Percentiles rank a stretch among this genome's conserved stretches.
These are phyloP conservation scores for Flabesymbios commensalis DNA, from an alignment of 2,888 invertebrate species.

Conservation along the genomic window DNA sequence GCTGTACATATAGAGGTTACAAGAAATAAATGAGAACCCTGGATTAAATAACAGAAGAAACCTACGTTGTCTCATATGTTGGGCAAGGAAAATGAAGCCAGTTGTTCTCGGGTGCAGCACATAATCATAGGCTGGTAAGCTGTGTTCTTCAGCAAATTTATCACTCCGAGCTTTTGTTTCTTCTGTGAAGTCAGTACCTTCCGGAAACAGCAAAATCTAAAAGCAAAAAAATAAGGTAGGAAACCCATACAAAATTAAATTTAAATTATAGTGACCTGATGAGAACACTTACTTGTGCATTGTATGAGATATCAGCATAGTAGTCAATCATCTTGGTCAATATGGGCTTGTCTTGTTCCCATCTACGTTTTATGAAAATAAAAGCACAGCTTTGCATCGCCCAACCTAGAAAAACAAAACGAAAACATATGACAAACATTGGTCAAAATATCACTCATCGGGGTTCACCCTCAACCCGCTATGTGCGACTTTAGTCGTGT, in stretches of 20 bases:
- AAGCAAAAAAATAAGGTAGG: not conserved
- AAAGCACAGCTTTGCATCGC: slow-evolving; percentile 87
- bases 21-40: too few relatives aligned
- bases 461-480: too few relatives aligned
- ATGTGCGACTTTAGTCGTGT: too few relatives aligned
- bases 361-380: slow-evolving; percentile 80
- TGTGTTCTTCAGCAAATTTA: slow-evolving; percentile 72
- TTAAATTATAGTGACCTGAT: not conserved
- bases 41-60: too few relatives aligned
- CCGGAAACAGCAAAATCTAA: slow-evolving; percentile 80
- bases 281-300: slow-evolving; percentile 60
- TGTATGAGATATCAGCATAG: slow-evolving; percentile 70
- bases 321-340: slow-evolving; percentile 75
- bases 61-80: slow-evolving; percentile 56
- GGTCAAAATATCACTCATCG: too few relatives aligned
- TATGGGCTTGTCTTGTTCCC: slow-evolving; percentile 73
- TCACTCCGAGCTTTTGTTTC: slow-evolving; percentile 74
- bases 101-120: slow-evolving; percentile 86
- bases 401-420: slow-evolving; percentile 63
- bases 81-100: slow-evolving; percentile 68
- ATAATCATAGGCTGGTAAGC: slow-evolving; percentile 71
- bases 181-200: slow-evolving; percentile 82
- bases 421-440: not conserved
- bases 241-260: not conserved
- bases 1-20: too few relatives aligned